Percentiles rank a stretch among this genome's conserved stretches.
These are phyloP conservation scores for Myotis lucifugus DNA, from an alignment of 2,113 vertebrate species.

Conservation along the genomic window DNA sequence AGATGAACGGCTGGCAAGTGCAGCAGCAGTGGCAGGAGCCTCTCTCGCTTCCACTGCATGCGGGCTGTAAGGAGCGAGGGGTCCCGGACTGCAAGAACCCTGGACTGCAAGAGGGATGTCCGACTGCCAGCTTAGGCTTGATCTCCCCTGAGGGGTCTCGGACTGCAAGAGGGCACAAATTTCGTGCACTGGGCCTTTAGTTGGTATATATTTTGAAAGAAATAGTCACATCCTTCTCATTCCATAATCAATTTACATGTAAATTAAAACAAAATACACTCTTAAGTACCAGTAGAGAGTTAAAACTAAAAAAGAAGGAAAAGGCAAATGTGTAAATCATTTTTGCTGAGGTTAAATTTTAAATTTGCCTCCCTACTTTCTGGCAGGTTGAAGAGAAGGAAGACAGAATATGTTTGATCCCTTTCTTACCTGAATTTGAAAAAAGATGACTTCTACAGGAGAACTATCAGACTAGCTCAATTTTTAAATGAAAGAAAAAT, in stretches of 20 bases:
- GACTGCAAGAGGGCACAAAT: no score
- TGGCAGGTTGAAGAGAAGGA: neutral
- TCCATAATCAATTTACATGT: neutral
- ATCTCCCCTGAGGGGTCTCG: no score
- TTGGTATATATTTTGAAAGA: neutral
- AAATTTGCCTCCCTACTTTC: neutral
- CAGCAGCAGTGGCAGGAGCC: no score
- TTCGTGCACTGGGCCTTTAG: no score
- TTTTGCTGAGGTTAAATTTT: neutral
- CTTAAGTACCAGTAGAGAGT: conserved; percentile 3
- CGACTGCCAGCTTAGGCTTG: no score
- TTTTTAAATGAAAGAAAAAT: conserved; percentile 36
- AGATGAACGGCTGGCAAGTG: no score
- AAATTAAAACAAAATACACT: neutral
- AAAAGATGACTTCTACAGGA: neutral
- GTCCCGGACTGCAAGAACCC: no score
- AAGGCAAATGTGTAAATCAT: neutral
- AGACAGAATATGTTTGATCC: neutral
- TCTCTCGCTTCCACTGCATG: no score
- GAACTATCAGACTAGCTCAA: neutral
- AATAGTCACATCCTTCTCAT: neutral
- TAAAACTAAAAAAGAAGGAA: conserved; percentile 14
- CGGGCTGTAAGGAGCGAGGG: no score
- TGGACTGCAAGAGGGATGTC: no score
- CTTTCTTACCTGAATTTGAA: neutral